Evolutionary conservation across 2,113 vertebrate genomes (phyloP).

Genomic region (Rutilus rutilus): DNA sequence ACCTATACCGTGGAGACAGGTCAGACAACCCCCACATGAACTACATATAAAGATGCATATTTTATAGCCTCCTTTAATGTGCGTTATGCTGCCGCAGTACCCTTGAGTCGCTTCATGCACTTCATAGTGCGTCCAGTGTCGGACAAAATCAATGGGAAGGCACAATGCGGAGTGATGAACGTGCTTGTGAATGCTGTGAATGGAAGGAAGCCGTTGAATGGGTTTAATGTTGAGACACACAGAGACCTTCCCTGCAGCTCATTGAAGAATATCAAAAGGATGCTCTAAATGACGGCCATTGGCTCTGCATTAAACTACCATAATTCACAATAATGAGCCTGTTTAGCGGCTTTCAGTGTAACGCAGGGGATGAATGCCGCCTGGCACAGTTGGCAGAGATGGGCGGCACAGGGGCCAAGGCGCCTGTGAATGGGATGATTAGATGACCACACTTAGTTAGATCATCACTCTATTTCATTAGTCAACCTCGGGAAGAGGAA

Average conservation of each 20-base stretch:
- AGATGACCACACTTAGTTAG: constrained; percentile 65
- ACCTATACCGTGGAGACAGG: not conserved
- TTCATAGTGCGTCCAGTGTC: not conserved
- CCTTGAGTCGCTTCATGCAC: not conserved
- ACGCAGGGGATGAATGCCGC: constrained; percentile 60
- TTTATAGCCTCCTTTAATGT: constrained; percentile 7
- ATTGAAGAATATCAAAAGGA: constrained; percentile 24
- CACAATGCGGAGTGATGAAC: constrained; percentile 13
- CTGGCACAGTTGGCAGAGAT: constrained; percentile 64
- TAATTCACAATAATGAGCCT: constrained; percentile 61
- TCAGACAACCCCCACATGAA: constrained; percentile 17
- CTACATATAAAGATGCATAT: constrained; percentile 32
- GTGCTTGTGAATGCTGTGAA: constrained; percentile 16
- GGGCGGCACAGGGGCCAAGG: constrained; percentile 60
- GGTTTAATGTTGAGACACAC: constrained; percentile 36
- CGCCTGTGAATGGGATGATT: constrained; percentile 65
- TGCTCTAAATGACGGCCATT: constrained; percentile 53
- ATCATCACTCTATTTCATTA: constrained; percentile 53
- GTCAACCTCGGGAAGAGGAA: constrained; percentile 56
- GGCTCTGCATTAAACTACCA: constrained; percentile 57
- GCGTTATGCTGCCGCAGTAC: not conserved
- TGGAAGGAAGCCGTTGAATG: constrained; percentile 27
- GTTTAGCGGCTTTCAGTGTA: constrained; percentile 56
- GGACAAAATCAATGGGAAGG: constrained; percentile 33
- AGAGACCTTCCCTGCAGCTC: constrained; percentile 33